These are phyloP conservation scores for Chloebia gouldiae DNA, from an alignment of 2,113 vertebrate genomes.

Conservation along the genomic window DNA sequence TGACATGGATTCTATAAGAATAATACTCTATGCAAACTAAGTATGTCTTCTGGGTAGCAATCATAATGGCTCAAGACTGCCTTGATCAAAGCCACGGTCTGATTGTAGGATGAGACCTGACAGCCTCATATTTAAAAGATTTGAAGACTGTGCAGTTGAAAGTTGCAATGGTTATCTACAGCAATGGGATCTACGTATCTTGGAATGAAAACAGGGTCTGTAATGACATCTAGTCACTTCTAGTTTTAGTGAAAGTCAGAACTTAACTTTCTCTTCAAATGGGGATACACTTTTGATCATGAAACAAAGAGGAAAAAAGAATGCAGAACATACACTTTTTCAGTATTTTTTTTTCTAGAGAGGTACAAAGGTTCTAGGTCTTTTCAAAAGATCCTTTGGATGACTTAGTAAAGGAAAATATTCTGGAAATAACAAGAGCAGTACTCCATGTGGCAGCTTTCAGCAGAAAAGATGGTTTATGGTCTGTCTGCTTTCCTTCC, in stretches of 20 bases:
- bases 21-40: not conserved
- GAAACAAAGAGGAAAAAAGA: not conserved
- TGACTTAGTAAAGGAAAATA: not conserved
- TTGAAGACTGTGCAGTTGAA: slow-evolving; percentile 5
- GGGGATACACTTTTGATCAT: not conserved
- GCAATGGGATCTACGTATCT: not conserved
- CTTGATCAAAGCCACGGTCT: slow-evolving; percentile 21
- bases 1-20: not conserved
- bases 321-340: not conserved
- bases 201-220: not conserved
- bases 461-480: not conserved
- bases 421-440: not conserved
- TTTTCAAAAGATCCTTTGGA: not conserved
- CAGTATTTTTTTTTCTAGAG: not conserved
- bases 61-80: not conserved
- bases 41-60: not conserved
- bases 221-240: not conserved
- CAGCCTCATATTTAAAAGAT: slow-evolving; percentile 48
- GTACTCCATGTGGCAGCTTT: not conserved
- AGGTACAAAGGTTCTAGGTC: not conserved
- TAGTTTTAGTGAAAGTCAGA: not conserved
- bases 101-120: not conserved
- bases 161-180: not conserved
- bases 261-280: not conserved
- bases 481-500: not conserved